Conservation (phyloP, 2,113 vertebrate species). For the Tinamus guttatus region DNA sequence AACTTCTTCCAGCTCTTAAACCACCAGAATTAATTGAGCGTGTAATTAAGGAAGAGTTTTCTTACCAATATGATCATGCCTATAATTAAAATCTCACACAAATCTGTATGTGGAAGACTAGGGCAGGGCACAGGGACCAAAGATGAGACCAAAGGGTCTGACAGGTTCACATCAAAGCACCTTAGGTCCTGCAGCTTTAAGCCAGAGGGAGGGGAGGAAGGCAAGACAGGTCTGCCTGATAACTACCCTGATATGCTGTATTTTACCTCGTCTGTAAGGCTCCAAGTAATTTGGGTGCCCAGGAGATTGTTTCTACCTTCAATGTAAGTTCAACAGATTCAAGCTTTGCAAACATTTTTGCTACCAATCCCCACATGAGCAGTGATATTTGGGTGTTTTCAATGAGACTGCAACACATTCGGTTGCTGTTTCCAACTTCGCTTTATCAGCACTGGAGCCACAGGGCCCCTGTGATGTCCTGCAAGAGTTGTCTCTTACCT, state of each 20-base stretch:
- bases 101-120: slow-evolving; percentile 27
- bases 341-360: background rate
- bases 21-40: slow-evolving; percentile 53
- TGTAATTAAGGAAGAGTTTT: slow-evolving; percentile 69
- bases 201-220: slow-evolving; percentile 60
- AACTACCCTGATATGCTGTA: slow-evolving; percentile 30
- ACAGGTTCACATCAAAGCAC: slow-evolving; percentile 66
- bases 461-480: background rate
- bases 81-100: slow-evolving; percentile 70
- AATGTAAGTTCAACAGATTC: background rate
- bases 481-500: background rate
- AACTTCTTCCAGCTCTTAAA: slow-evolving; percentile 41
- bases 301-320: slow-evolving; percentile 24
- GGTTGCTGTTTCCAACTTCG: background rate
- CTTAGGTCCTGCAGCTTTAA: slow-evolving; percentile 18
- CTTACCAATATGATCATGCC: slow-evolving; percentile 55
- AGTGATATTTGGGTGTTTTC: background rate
- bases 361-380: background rate
- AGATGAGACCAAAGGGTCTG: slow-evolving; percentile 32
- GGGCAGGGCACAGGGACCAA: slow-evolving; percentile 22
- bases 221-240: slow-evolving; percentile 26
- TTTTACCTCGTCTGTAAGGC: slow-evolving; percentile 62
- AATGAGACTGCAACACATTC: background rate
- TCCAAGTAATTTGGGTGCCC: background rate
- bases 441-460: background rate